Base-by-base conservation (phyloP, 2,888 invertebrate species). In the Drosophila mettleri region DNA sequence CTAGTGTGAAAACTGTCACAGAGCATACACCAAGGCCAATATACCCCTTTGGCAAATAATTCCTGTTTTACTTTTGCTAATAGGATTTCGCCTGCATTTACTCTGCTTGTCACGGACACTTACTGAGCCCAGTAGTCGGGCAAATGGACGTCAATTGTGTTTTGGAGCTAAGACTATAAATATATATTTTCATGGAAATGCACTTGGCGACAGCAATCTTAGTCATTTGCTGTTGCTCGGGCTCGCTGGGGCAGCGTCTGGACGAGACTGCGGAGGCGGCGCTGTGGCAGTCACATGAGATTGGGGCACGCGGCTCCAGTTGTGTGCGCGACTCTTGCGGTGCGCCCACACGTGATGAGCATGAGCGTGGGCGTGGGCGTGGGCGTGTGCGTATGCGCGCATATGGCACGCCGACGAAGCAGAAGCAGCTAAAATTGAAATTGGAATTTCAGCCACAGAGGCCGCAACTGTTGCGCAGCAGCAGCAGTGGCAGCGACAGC, bases 161-260 rank as follows among this genome's bases (percentile, higher is more conserved):
- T 24, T 16, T 16, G 14, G 22, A 38, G 27, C 27, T 14, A 18
- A 29, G n/a, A 27, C 10, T 8, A 48, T 5, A 2, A 2, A 24
- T 12, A 29, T 29, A 2, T 12, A 18, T 18, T 33, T 54, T 22
- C 10, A 55, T 73, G 62, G 31, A 55, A 52, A 36, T 59, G n/a
- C 54, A 52, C 16, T 52, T 55, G 38, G 12, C 36, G 34, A 48
- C 18, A 31, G 46, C 1, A 6, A 5, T 24, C 12, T 24, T 52
- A 2, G 10, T 29, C 12, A 41, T 52, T 31, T 68, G 55, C 27
- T 22, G 46, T 3, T 34, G 62, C 27, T 24, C n/a, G 22, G 14
- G 29, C n/a, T n/a, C n/a, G 38, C 29, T 34, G 43, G 43, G 39
- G 9, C 14, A 52, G 10, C n/a, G 8, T 0, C 4, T 10, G 10